A percentile compares a stretch with the other conserved stretches of the same genome.
Evolutionary conservation across 2,113 vertebrate species (phyloP).

Genomic region (Lepidothrix coronata): DNA sequence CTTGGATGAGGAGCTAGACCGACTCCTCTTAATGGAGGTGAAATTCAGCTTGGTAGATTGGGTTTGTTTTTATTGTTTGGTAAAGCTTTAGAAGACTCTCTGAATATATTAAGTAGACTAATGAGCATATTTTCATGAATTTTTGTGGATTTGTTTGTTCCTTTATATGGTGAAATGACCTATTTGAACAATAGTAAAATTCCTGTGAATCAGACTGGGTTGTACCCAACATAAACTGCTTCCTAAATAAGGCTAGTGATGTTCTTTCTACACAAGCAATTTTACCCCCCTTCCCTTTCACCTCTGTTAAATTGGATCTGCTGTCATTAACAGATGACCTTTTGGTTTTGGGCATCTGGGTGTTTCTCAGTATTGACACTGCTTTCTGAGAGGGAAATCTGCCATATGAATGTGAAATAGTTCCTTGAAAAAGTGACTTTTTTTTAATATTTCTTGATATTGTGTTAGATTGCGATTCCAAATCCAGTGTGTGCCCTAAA

Average conservation of each 20-base stretch:
- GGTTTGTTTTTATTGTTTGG: neutral
- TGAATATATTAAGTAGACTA: neutral
- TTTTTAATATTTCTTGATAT: neutral
- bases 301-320: neutral
- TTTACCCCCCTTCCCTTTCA: neutral
- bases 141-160: neutral
- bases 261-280: neutral
- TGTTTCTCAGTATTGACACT: neutral
- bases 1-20: neutral
- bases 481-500: neutral
- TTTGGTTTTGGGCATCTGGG: neutral
- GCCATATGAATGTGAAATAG: neutral
- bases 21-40: conserved; percentile 68
- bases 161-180: neutral
- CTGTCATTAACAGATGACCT: neutral
- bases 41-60: conserved; percentile 73
- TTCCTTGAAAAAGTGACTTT: neutral
- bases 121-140: neutral
- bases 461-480: neutral
- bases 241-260: neutral
- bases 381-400: neutral
- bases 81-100: neutral
- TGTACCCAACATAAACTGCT: neutral
- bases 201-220: neutral
- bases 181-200: neutral